phyloP scores from a whole-genome alignment of 2,797 vertebrate genomes.

The Sphenodon punctatus region DNA sequence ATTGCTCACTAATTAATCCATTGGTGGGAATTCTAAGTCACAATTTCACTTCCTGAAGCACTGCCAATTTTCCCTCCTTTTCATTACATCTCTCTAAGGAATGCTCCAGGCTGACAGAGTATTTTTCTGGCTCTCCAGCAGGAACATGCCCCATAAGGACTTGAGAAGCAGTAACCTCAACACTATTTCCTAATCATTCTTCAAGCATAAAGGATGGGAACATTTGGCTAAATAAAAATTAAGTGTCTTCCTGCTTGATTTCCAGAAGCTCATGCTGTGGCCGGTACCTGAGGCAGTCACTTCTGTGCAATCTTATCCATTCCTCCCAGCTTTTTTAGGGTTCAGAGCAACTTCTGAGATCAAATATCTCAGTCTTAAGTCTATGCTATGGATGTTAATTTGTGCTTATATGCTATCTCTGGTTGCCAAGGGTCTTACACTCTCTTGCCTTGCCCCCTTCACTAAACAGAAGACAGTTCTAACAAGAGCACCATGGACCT shows the following conservation, averaged over 20 bases:
- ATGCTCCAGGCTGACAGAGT: slow-evolving; percentile 1
- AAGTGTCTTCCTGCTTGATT: too few species aligned
- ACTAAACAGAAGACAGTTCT: background rate
- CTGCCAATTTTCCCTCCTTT: slow-evolving; percentile 26
- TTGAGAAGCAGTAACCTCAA: background rate
- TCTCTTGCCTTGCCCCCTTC: too few species aligned
- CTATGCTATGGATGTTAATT: background rate
- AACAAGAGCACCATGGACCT: background rate
- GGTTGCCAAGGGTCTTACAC: too few species aligned
- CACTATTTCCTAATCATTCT: background rate
- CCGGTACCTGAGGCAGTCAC: too few species aligned
- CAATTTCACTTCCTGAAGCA: slow-evolving; percentile 10
- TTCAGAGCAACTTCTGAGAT: background rate
- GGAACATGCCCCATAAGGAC: background rate
- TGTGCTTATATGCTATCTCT: too few species aligned
- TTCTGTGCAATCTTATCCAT: too few species aligned
- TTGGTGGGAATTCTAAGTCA: rapidly evolving
- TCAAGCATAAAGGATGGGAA: slow-evolving; percentile 1
- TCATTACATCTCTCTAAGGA: slow-evolving; percentile 12
- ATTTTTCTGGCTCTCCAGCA: slow-evolving; percentile 13
- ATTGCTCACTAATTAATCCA: slow-evolving; percentile 35
- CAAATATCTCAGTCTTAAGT: background rate
- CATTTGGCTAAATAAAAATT: background rate
- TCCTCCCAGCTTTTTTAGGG: too few species aligned
- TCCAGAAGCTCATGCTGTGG: too few species aligned